Evolutionary conservation across 1,140 invertebrate species (phyloP), one percentile per base, ranked within the genome.

Genomic region (Brachionus rotundiformis): DNA sequence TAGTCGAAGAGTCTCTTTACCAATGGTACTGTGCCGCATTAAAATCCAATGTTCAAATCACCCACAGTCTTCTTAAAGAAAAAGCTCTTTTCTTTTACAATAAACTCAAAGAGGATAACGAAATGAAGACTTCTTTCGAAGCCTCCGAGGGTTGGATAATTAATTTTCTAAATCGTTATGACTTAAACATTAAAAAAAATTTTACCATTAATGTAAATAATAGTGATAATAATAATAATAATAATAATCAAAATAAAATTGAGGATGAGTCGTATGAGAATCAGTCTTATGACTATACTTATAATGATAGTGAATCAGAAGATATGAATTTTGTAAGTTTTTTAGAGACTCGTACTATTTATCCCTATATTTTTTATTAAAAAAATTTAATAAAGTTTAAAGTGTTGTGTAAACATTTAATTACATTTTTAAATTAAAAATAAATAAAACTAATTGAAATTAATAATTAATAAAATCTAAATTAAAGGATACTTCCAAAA

Each of bases 221-320:
- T 68, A 31, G 23, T 36, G 31, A 68, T 36, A 33, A 36, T 68
- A 68, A 16, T 36, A n/a, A 68, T 36, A 33, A 36, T 68, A 68
- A 16, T 68, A 36, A 54, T 19, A 3, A 54, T 19, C 47, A 54
- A 54, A 19, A 16, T 19, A 54, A 39, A 68, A 33, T 36, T 68
- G 63, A 68, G 36, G 36, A 33, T 36, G 63, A 68, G 31, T 19
- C 63, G 5, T 68, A 68, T 68, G 63, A 68, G 27, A 19, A 33
- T 68, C 63, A 68, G 63, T 68, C 63, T 36, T 68, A 68, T 68
- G 63, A 68, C 7, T 68, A 68, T 36, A 68, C 29, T 68, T 68
- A 68, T 68, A 36, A 68, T 41, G 63, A 68, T 16, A 68, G 63
- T 16, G 63, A 68, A 3, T 68, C 63, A 36, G 63, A 68, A 33